Percentiles rank a stretch among this genome's conserved stretches.
These are phyloP conservation scores for Caradrina kadenii DNA, from an alignment of 2,888 invertebrate species.

Conservation along the genomic window DNA sequence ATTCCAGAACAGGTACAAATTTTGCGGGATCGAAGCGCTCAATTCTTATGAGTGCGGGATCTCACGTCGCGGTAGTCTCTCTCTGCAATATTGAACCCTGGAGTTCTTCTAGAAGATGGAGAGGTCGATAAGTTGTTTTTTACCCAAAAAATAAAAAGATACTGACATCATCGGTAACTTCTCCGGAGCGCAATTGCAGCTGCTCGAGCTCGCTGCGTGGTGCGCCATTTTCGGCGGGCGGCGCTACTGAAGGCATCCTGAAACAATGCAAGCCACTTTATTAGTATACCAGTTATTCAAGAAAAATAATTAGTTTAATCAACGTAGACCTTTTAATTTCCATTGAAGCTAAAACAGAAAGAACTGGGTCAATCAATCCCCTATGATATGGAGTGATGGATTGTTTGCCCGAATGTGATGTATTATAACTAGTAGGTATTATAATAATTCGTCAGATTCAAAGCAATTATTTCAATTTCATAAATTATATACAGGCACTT, in stretches of 20 bases:
- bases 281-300: constrained; percentile 10
- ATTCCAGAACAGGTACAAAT: neutral
- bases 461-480: no score
- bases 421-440: no score
- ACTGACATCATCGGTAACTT: constrained; percentile 97
- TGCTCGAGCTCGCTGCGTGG: constrained; percentile 97
- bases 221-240: constrained; percentile 91
- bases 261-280: constrained; percentile 67
- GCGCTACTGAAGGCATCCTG: constrained; percentile 92
- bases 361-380: no score
- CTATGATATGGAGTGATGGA: no score
- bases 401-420: no score
- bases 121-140: neutral
- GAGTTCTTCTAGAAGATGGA: neutral
- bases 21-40: neutral
- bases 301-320: neutral
- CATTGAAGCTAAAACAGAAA: neutral
- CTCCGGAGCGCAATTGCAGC: constrained; percentile 95
- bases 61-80: no score
- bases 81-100: neutral
- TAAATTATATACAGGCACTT: no score
- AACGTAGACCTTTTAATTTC: neutral
- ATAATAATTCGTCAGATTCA: no score
- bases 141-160: constrained; percentile 5
- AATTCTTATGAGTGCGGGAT: neutral